Evolutionary conservation across 23 tunicate species (phyloP).

Genomic region (Botrylloides violaceus): DNA sequence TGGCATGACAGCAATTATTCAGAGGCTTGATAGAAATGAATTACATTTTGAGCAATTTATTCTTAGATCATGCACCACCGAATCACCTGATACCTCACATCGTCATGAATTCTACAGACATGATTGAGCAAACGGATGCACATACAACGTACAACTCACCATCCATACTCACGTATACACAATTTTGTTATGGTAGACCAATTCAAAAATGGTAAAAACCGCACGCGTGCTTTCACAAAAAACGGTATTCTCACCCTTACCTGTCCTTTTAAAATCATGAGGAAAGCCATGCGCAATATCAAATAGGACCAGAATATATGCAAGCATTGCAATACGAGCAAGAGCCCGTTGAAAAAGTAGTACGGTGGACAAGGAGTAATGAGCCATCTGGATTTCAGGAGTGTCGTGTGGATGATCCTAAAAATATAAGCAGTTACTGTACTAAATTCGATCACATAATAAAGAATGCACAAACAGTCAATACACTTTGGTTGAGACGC

Average conservation of each 20-base stretch:
- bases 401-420: slow-evolving; percentile 31
- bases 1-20: too few species aligned
- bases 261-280: slow-evolving; percentile 5
- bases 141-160: background rate
- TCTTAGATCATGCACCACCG: background rate
- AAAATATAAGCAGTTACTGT: background rate
- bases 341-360: slow-evolving; percentile 22
- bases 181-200: background rate
- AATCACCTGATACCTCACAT: background rate
- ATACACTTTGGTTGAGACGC: too few species aligned
- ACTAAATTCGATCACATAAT: too few species aligned
- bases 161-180: slow-evolving; percentile 13
- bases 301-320: slow-evolving; percentile 21
- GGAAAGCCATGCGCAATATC: slow-evolving; percentile 23
- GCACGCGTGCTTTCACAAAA: too few species aligned
- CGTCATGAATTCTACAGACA: background rate
- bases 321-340: slow-evolving; percentile 14
- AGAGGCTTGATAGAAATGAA: too few species aligned
- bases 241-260: slow-evolving; percentile 27
- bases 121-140: background rate
- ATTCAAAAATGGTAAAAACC: too few species aligned
- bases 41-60: too few species aligned
- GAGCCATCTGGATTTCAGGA: slow-evolving; percentile 23
- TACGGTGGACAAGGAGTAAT: slow-evolving; percentile 29
- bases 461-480: too few species aligned